A percentile compares a stretch with the other conserved stretches of the same genome.
Evolutionary conservation across 2,888 invertebrate genomes (phyloP).

Genomic region (Mythimna impura): DNA sequence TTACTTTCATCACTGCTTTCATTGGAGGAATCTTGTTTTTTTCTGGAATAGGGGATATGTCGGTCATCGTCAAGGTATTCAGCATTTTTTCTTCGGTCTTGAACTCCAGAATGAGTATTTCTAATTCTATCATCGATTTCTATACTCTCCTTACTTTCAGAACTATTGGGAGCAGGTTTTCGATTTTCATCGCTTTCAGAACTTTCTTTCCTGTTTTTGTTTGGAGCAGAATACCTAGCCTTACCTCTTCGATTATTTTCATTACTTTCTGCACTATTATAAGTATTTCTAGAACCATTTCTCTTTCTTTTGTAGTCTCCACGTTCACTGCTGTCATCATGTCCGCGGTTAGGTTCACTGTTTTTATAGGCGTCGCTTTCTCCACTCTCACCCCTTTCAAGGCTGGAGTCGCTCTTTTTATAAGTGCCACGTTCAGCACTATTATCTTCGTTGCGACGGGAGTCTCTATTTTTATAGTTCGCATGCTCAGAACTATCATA

Average conservation of each 20-base stretch:
- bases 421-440: slow-evolving; percentile 31
- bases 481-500: slow-evolving; percentile 62
- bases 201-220: slow-evolving; percentile 34
- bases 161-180: slow-evolving; percentile 35
- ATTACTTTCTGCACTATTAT: slow-evolving; percentile 50
- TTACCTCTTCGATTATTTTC: slow-evolving; percentile 39
- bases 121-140: slow-evolving; percentile 38
- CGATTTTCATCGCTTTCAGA: slow-evolving; percentile 43
- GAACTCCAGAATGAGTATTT: slow-evolving; percentile 35
- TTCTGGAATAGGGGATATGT: slow-evolving; percentile 3
- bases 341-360: slow-evolving; percentile 7
- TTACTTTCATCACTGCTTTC: slow-evolving; percentile 58
- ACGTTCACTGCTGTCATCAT: slow-evolving; percentile 49
- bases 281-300: slow-evolving; percentile 23
- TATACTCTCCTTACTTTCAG: slow-evolving; percentile 48
- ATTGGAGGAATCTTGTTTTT: slow-evolving; percentile 29
- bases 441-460: slow-evolving; percentile 36
- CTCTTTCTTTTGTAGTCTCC: slow-evolving; percentile 25
- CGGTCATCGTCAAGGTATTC: slow-evolving; percentile 41
- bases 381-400: slow-evolving; percentile 30
- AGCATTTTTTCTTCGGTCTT: slow-evolving; percentile 59
- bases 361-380: slow-evolving; percentile 32
- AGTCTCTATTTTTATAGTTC: slow-evolving; percentile 45
- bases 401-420: slow-evolving; percentile 38
- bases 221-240: slow-evolving; percentile 28